phyloP scores from a whole-genome alignment of 2,113 vertebrate genomes.

The Rhegmatorhina hoffmannsi region DNA sequence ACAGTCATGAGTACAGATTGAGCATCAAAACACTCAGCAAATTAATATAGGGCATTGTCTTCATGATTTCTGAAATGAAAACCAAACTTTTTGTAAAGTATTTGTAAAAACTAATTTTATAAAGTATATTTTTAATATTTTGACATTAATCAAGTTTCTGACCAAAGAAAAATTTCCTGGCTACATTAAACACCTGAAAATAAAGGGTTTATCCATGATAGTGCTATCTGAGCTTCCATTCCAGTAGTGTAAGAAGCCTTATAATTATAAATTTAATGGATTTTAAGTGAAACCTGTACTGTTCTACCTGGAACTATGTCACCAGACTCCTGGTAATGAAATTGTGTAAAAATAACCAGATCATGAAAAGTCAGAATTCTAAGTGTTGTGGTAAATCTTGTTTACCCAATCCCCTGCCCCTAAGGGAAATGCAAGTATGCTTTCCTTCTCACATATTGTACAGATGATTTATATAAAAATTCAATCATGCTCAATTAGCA shows the following conservation, averaged over 20 bases:
- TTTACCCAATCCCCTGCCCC: not conserved
- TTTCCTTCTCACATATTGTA: not conserved
- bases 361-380: not conserved
- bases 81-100: not conserved
- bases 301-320: not conserved
- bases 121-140: not conserved
- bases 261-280: not conserved
- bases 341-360: not conserved
- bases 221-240: not conserved
- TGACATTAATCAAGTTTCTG: not conserved
- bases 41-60: not conserved
- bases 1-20: not conserved
- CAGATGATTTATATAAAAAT: conserved; percentile 62
- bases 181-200: conserved; percentile 2
- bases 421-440: not conserved
- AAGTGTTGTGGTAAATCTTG: not conserved
- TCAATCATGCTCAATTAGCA: conserved; percentile 67
- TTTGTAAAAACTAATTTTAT: not conserved
- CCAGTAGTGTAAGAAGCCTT: not conserved
- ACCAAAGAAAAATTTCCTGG: not conserved
- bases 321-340: not conserved
- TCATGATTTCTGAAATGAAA: not conserved
- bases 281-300: conserved; percentile 7
- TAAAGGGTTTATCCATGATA: not conserved
- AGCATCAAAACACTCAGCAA: not conserved